Conservation (phyloP, 2,113 vertebrate genomes). For the Gymnocephalus cernua region DNA sequence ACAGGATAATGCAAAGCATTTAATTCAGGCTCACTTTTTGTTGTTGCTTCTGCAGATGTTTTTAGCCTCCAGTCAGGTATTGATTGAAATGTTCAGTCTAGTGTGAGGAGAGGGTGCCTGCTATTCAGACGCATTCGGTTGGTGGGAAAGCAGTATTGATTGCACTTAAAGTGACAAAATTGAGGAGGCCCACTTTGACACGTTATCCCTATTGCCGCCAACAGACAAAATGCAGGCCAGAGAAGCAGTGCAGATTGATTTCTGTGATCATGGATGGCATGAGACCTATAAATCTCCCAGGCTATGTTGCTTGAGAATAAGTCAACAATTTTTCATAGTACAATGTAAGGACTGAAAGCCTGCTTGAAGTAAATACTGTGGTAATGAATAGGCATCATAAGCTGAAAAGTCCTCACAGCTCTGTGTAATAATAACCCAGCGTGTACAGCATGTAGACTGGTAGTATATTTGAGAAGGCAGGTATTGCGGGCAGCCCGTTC, state of each 20-base stretch:
- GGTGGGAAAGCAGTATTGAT: conserved; percentile 78
- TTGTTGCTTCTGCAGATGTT: conserved; percentile 58
- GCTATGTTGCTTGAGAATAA: conserved; percentile 40
- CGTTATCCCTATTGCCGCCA: conserved; percentile 72
- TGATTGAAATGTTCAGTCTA: conserved; percentile 72
- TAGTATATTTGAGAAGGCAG: conserved; percentile 49
- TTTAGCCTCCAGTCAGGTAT: conserved; percentile 69
- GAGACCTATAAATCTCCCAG: conserved; percentile 53
- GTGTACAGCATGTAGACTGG: conserved; percentile 33
- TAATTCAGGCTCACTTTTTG: conserved; percentile 40
- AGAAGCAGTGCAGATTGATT: conserved; percentile 61
- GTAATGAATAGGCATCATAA: conserved; percentile 56
- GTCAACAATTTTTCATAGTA: conserved; percentile 52
- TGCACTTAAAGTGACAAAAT: conserved; percentile 81
- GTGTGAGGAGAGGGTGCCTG: conserved; percentile 49
- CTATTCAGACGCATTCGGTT: conserved; percentile 60
- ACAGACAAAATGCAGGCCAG: conserved; percentile 57
- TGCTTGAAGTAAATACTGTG: conserved; percentile 57
- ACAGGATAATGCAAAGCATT: conserved; percentile 48
- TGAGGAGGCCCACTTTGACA: conserved; percentile 77
- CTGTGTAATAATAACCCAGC: conserved; percentile 32
- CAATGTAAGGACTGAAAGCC: conserved; percentile 43
- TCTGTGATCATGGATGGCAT: conserved; percentile 53
- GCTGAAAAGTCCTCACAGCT: conserved; percentile 47
- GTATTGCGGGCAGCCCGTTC: conserved; percentile 37